phyloP scores from a whole-genome alignment of 2,888 invertebrate genomes.

The Brachyopa scutellaris region DNA sequence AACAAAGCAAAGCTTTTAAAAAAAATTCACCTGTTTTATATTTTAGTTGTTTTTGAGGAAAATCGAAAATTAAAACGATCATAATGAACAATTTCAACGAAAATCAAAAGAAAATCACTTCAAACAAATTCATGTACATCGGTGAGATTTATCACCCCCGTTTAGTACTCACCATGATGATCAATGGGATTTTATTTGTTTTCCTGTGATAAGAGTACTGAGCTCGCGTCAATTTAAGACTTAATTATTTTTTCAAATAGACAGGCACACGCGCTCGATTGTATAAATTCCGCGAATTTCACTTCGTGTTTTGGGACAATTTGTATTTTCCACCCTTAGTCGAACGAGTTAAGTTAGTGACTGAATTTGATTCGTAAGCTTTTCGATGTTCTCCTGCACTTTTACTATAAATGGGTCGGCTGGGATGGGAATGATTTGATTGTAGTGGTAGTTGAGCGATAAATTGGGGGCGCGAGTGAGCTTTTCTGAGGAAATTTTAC shows the following conservation, averaged over 20 bases:
- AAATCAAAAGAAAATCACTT: conserved; percentile 54
- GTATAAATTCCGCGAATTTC: conserved; percentile 45
- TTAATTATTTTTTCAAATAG: conserved; percentile 17
- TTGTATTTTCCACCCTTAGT: conserved; percentile 50
- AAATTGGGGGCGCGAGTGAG: conserved; percentile 17
- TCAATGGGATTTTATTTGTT: conserved; percentile 40
- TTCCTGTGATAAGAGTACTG: conserved; percentile 10
- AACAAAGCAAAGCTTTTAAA: not conserved
- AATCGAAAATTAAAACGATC: too few species aligned
- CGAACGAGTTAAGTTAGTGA: conserved; percentile 51
- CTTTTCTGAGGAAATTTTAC: conserved; percentile 13
- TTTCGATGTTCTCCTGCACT: conserved; percentile 33
- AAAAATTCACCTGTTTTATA: conserved; percentile 7
- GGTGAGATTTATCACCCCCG: not conserved
- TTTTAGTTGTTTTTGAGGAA: not conserved
- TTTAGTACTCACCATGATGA: conserved; percentile 66
- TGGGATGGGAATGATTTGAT: not conserved
- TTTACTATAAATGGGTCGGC: conserved; percentile 26
- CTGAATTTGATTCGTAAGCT: conserved; percentile 51
- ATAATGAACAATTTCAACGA: too few species aligned
- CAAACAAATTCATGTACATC: conserved; percentile 18
- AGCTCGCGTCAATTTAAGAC: conserved; percentile 27
- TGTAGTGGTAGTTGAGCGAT: conserved; percentile 22
- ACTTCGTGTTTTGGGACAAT: conserved; percentile 1
- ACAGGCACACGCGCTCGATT: conserved; percentile 18